Evolutionary conservation across 2,797 vertebrate genomes (phyloP).

Genomic region (Protosalanx chinensis): DNA sequence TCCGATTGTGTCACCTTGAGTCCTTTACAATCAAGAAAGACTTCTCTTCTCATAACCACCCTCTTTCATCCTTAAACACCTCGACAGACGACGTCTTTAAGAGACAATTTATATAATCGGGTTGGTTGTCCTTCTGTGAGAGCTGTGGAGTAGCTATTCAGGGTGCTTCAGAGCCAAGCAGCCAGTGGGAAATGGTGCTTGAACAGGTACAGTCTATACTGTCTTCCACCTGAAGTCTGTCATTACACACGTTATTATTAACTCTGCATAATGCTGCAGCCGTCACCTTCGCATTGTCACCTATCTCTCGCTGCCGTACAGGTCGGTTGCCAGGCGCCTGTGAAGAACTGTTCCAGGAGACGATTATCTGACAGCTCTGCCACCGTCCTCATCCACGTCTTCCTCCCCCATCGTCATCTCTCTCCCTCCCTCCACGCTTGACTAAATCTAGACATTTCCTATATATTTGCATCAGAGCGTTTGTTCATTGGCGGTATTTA

Average conservation of each 20-base stretch:
- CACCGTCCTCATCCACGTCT: background rate
- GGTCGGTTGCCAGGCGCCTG: background rate
- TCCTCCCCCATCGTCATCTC: conserved; percentile 8
- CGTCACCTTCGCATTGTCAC: conserved; percentile 7
- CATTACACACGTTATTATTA: conserved; percentile 18
- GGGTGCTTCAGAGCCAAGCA: conserved; percentile 21
- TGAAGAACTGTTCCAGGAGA: conserved; percentile 33
- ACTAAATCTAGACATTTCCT: conserved; percentile 16
- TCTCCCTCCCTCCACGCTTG: conserved; percentile 12
- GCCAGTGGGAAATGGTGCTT: conserved; percentile 22
- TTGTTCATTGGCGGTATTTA: conserved; percentile 17
- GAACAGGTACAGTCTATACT: conserved; percentile 3
- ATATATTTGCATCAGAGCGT: conserved; percentile 28
- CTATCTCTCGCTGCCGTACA: background rate
- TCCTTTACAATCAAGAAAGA: background rate
- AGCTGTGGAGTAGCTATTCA: conserved; percentile 9
- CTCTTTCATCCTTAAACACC: background rate
- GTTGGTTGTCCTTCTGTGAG: conserved; percentile 29
- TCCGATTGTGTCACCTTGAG: background rate
- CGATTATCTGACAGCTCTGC: conserved; percentile 30
- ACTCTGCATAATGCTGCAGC: background rate
- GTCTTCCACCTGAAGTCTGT: conserved; percentile 14
- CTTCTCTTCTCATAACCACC: background rate
- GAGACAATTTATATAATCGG: conserved; percentile 31
- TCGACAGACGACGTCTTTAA: background rate